Evolutionary conservation across 35 echinoderm and acorn worm species (phyloP), one percentile per base, ranked within the genome.

Genomic region (Holothuria glaberrima): DNA sequence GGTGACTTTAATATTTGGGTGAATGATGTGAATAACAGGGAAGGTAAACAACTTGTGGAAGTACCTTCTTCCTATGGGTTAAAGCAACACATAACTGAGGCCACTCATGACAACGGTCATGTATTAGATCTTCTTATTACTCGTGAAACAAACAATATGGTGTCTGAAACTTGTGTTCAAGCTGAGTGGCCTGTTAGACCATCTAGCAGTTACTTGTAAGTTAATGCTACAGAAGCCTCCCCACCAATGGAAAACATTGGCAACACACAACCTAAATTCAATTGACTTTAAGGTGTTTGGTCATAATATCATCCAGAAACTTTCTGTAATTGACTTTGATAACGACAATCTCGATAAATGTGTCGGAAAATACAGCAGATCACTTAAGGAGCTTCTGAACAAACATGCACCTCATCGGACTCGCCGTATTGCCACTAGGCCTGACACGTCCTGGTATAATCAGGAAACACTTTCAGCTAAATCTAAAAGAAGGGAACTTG

Each of bases 381-480:
- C 29, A 21, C 71, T 75, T 5, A 29, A 9, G 29, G 35, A 75
- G 17, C 71, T 75, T 75, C 29, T 41, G 20, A 30, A 75, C 35
- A 75, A 32, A 30, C 35, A 75, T 41, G 71, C 71, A 75, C 71
- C 71, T 24, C 4, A 4, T 30, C 3, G 20, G 12, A 29, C 45
- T 14, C 20, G 34, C 12, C 26, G 21, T 67, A 9, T 68, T 38
- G 66, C 26, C 28, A 4, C 61, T 22, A 76, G 72, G 26, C 26
- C 56, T 63, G 5, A 57, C 9, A 26, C 30, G 17, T 48, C 58
- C 31, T 78, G 71, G 62, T 76, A 61, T 25, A 41, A 58, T 65
- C 46, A 90, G 24, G 29, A 90, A 6, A 79, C 78, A 90, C 17
- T 44, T 44, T 31, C 78, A 90, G 59, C n/a, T n/a, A n/a, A n/a